Evolutionary conservation across 2,888 invertebrate species (phyloP).

Genomic region (Hoplodrina blanda): DNA sequence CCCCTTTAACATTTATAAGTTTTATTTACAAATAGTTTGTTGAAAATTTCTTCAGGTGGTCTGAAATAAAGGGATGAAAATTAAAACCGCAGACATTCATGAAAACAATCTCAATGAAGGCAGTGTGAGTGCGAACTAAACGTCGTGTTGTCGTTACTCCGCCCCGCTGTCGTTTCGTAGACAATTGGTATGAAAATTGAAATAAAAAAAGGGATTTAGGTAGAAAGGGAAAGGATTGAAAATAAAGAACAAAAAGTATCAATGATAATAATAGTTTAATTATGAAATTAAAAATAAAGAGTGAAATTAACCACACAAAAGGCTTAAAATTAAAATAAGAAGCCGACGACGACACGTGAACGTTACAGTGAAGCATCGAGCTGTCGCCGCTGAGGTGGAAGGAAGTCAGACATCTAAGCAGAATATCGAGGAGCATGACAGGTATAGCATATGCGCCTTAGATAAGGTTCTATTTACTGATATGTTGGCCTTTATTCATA

Average conservation of each 20-base stretch:
- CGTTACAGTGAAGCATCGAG: slow-evolving; percentile 72
- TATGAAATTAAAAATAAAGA: slow-evolving; percentile 89
- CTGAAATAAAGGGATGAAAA: slow-evolving; percentile 74
- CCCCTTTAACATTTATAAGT: slow-evolving; percentile 89
- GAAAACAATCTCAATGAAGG: slow-evolving; percentile 59
- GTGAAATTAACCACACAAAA: slow-evolving; percentile 90
- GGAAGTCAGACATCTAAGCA: slow-evolving; percentile 64
- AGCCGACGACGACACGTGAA: slow-evolving; percentile 80
- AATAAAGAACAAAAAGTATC: slow-evolving; percentile 87
- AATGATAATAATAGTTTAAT: slow-evolving; percentile 90
- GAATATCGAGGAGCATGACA: slow-evolving; percentile 66
- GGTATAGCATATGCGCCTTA: slow-evolving; percentile 78
- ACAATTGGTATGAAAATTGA: slow-evolving; percentile 80
- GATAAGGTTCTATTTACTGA: slow-evolving; percentile 83
- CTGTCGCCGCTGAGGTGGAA: slow-evolving; percentile 64
- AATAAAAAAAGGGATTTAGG: slow-evolving; percentile 72
- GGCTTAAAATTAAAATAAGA: slow-evolving; percentile 88
- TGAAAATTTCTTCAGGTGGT: slow-evolving; percentile 76
- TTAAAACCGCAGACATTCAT: slow-evolving; percentile 60
- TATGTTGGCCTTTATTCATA: slow-evolving; percentile 85
- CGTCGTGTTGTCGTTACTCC: slow-evolving; percentile 57
- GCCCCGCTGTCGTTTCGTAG: slow-evolving; percentile 71
- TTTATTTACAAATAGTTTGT: slow-evolving; percentile 87
- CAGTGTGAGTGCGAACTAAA: slow-evolving; percentile 48
- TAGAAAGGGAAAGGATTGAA: slow-evolving; percentile 78